A percentile compares a stretch with the other conserved stretches of the same genome.
phyloP scores from a whole-genome alignment of 1,140 invertebrate genomes.

The Agrilus planipennis region DNA sequence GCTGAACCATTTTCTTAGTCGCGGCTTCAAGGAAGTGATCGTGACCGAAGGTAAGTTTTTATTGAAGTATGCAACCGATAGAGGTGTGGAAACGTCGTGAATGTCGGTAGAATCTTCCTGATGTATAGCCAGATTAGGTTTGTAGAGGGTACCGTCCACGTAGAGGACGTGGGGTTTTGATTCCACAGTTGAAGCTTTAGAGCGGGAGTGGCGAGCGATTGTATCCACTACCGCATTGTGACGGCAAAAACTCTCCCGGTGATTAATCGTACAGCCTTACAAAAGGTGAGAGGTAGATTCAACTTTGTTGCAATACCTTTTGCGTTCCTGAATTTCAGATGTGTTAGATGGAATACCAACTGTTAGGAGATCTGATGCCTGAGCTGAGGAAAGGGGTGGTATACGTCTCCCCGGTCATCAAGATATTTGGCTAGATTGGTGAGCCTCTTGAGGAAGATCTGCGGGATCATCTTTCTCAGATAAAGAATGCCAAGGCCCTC shows the following conservation, averaged over 20 bases:
- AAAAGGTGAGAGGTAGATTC: slow-evolving; percentile 12
- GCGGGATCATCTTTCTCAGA: neutral
- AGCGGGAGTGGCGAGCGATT: slow-evolving; percentile 4
- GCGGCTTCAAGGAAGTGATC: no score
- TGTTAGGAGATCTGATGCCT: slow-evolving; percentile 11
- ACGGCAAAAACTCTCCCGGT: slow-evolving; percentile 7
- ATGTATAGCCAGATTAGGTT: slow-evolving; percentile 11
- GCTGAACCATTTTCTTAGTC: no score
- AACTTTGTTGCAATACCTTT: slow-evolving; percentile 1
- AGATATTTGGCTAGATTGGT: neutral
- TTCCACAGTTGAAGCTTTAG: slow-evolving; percentile 1
- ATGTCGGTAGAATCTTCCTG: neutral
- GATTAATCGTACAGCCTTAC: slow-evolving; percentile 4
- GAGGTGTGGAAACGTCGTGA: no score
- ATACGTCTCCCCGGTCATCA: no score
- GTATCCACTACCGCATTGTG: slow-evolving; percentile 9
- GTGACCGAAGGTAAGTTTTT: no score
- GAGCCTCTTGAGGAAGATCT: neutral
- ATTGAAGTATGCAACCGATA: no score
- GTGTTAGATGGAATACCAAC: slow-evolving; percentile 6
- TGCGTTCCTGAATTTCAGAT: neutral
- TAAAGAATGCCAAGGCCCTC: neutral
- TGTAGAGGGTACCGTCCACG: slow-evolving; percentile 8
- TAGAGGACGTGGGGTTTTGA: slow-evolving; percentile 10
- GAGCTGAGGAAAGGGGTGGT: no score